Percentiles rank a stretch among this genome's conserved stretches.
Evolutionary conservation across 2,888 invertebrate species (phyloP).

Genomic region (Dryobota labecula): DNA sequence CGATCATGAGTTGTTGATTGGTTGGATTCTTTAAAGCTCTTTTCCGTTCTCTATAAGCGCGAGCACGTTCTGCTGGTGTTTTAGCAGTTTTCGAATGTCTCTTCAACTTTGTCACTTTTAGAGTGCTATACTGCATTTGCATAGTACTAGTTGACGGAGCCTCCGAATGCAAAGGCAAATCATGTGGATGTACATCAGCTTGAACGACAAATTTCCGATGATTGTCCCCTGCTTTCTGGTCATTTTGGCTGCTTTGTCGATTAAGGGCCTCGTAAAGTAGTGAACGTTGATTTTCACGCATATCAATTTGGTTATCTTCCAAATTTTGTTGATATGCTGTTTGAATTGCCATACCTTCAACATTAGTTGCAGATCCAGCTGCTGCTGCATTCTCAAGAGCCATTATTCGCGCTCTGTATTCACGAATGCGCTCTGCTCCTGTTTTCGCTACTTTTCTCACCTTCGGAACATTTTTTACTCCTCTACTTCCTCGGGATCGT

Average conservation of each 20-base stretch:
- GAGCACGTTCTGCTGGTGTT: conserved; percentile 10
- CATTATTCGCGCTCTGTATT: background rate
- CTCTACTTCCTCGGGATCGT: background rate
- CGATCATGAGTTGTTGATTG: background rate
- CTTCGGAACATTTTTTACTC: background rate
- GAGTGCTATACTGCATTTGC: background rate
- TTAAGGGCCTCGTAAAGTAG: conserved; percentile 2
- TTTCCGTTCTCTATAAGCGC: conserved; percentile 5
- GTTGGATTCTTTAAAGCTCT: background rate
- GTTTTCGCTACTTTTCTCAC: conserved; percentile 5
- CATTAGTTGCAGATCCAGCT: background rate
- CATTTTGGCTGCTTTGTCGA: background rate
- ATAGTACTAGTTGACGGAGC: background rate
- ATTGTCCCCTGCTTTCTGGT: background rate
- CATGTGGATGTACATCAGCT: too few species aligned
- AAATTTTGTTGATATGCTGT: background rate
- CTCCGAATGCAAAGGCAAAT: background rate
- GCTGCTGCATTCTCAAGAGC: background rate
- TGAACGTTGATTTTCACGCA: background rate
- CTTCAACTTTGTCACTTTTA: background rate
- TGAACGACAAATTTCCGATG: background rate
- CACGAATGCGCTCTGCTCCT: conserved; percentile 14
- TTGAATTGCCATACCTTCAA: background rate
- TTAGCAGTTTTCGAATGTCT: background rate
- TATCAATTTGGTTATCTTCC: background rate